Conservation (phyloP, 2,888 invertebrate genomes). For the Ischnus inquisitorius region DNA sequence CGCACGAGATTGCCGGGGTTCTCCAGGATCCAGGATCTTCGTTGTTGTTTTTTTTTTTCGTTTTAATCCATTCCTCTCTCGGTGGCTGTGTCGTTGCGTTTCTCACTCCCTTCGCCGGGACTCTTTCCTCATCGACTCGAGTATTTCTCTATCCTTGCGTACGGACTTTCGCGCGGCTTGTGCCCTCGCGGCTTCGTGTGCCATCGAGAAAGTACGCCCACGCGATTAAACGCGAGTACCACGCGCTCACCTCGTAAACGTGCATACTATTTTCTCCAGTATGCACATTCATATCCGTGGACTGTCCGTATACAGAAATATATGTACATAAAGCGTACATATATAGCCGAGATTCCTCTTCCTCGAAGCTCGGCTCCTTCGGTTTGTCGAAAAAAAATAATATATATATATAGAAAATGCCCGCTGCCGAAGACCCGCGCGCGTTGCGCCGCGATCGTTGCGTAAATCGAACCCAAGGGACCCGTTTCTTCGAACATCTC, state of each 20-base stretch:
- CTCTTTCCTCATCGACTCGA: not conserved
- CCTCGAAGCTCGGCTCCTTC: not conserved
- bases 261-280: not conserved
- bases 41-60: not conserved
- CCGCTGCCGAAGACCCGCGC: not conserved
- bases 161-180: constrained; percentile 47
- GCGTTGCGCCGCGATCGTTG: constrained; percentile 24
- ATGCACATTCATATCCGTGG: not conserved
- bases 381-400: constrained; percentile 3
- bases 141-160: constrained; percentile 36
- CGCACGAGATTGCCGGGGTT: constrained; percentile 42
- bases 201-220: constrained; percentile 67
- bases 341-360: not conserved
- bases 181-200: constrained; percentile 66
- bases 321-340: too few relatives aligned
- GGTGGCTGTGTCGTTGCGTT: not conserved
- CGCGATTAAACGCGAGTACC: constrained; percentile 57
- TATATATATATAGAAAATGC: too few relatives aligned
- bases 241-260: constrained; percentile 26
- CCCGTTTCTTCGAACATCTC: constrained; percentile 35
- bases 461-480: constrained; percentile 45
- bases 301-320: not conserved
- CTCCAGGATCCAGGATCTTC: constrained; percentile 43
- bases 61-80: constrained; percentile 14
- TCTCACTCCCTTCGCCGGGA: not conserved